Conservation (phyloP, 2,113 vertebrate species). For the Platysternon megacephalum region DNA sequence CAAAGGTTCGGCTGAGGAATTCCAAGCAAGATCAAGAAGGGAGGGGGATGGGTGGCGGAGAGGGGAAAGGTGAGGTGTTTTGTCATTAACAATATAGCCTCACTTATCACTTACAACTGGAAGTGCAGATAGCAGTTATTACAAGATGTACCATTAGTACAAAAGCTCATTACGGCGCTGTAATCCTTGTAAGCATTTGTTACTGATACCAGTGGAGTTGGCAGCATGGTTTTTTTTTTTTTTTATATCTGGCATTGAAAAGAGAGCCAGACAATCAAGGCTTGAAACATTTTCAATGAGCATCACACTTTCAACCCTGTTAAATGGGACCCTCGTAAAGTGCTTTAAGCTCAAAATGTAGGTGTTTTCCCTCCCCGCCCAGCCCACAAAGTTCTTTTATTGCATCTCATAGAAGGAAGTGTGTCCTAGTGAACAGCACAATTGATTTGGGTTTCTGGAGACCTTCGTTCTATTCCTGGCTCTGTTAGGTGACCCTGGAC, state of each 20-base stretch:
- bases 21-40: neutral
- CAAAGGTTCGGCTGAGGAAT: neutral
- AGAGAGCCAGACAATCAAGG: neutral
- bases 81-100: slow-evolving; percentile 49
- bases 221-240: neutral
- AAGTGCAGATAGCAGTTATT: slow-evolving; percentile 62
- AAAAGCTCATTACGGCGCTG: neutral
- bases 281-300: neutral
- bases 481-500: neutral
- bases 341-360: neutral
- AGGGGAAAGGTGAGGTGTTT: slow-evolving; percentile 55
- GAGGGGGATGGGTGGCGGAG: neutral
- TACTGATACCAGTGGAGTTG: slow-evolving; percentile 39
- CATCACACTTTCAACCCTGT: neutral
- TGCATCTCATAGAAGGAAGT: neutral
- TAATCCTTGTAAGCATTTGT: slow-evolving; percentile 69
- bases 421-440: neutral
- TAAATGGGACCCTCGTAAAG: neutral
- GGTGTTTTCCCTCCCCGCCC: neutral
- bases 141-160: slow-evolving; percentile 62
- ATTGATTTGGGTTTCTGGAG: neutral
- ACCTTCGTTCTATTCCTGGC: neutral
- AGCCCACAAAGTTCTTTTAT: neutral
- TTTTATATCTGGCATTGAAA: neutral
- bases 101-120: slow-evolving; percentile 64